These are phyloP conservation scores for Ephydatia muelleri DNA, from an alignment of 37 sponge, comb jelly and placozoan genomes.

Conservation along the genomic window DNA sequence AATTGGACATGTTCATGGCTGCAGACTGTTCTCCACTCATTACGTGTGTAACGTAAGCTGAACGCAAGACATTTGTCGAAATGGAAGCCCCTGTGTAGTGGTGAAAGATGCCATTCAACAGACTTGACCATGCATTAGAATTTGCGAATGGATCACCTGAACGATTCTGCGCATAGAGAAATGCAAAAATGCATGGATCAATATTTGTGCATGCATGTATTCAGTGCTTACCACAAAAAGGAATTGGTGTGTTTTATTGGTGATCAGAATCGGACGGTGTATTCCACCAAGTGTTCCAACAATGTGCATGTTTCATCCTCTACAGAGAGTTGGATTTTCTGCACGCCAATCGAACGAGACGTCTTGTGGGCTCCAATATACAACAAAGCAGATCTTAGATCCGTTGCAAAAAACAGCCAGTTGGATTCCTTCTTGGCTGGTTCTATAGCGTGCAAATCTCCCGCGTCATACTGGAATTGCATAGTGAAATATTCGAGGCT, in stretches of 20 bases:
- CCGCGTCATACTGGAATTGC: neutral
- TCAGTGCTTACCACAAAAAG: neutral
- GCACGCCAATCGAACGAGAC: neutral
- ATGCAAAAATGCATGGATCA: no score
- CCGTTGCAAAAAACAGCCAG: neutral
- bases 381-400: neutral
- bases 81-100: neutral
- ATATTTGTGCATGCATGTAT: neutral
- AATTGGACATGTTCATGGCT: neutral
- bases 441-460: neutral
- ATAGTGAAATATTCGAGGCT: neutral
- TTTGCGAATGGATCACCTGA: neutral
- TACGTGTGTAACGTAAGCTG: neutral
- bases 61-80: neutral
- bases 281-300: neutral
- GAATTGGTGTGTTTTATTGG: neutral
- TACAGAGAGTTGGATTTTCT: neutral
- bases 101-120: neutral
- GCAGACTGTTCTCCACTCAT: neutral
- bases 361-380: neutral
- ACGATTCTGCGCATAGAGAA: neutral
- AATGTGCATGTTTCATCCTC: neutral
- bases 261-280: neutral
- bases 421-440: neutral
- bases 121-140: neutral